These are phyloP conservation scores for Chrysolina americana DNA, from an alignment of 2,888 invertebrate genomes.

Conservation along the genomic window DNA sequence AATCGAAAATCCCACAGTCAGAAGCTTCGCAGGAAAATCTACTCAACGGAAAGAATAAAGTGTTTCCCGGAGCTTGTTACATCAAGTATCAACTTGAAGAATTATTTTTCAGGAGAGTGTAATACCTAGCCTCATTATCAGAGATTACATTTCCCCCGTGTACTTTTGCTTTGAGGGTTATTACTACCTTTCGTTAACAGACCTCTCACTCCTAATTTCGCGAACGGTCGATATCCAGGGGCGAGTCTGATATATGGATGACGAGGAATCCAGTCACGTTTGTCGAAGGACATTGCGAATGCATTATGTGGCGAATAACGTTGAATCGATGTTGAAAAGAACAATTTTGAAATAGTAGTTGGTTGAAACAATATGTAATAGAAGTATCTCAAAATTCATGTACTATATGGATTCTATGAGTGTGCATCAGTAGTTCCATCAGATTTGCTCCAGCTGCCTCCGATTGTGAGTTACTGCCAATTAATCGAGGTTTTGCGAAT, in stretches of 20 bases:
- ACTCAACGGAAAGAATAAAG: conserved; percentile 32
- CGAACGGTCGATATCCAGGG: conserved; percentile 38
- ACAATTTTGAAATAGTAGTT: too few species aligned
- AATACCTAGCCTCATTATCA: conserved; percentile 49
- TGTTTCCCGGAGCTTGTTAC: conserved; percentile 43
- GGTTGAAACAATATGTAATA: too few species aligned
- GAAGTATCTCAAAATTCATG: too few species aligned
- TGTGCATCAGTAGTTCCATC: too few species aligned
- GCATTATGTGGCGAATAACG: too few species aligned
- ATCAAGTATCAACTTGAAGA: conserved; percentile 42
- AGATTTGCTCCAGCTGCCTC: too few species aligned
- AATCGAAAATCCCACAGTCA: conserved; percentile 20
- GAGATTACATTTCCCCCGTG: conserved; percentile 48
- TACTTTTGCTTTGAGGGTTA: conserved; percentile 44
- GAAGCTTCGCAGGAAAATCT: conserved; percentile 39
- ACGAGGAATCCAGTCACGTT: background rate
- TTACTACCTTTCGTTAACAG: conserved; percentile 44
- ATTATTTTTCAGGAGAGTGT: conserved; percentile 42
- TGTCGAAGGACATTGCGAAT: background rate
- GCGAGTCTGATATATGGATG: background rate
- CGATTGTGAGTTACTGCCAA: too few species aligned
- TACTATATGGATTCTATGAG: too few species aligned
- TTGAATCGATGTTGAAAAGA: too few species aligned
- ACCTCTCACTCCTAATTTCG: conserved; percentile 40
- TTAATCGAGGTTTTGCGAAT: too few species aligned